A percentile compares a stretch with the other conserved stretches of the same genome.
These are phyloP conservation scores for Lamprotornis superbus DNA, from an alignment of 2,113 vertebrate genomes.

Conservation along the genomic window DNA sequence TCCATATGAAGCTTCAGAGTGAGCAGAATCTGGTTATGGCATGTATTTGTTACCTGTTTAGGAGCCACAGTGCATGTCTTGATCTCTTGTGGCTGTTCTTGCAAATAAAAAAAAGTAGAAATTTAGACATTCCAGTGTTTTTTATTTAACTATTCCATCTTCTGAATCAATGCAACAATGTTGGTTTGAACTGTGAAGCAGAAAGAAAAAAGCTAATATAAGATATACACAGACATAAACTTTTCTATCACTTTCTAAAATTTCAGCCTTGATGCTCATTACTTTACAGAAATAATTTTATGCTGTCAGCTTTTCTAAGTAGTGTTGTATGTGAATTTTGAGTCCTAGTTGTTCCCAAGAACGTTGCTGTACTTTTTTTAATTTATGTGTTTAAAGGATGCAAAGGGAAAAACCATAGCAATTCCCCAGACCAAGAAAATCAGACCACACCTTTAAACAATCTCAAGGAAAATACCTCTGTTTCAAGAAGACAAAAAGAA, in stretches of 20 bases:
- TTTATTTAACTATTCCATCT: not conserved
- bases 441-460: not conserved
- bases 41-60: not conserved
- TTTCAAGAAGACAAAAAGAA: not conserved
- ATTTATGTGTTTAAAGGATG: not conserved
- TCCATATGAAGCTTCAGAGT: not conserved
- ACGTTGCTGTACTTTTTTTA: not conserved
- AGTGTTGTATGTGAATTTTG: not conserved
- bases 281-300: not conserved
- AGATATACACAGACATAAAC: not conserved
- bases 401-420: not conserved
- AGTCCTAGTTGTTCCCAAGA: not conserved
- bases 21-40: not conserved
- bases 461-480: not conserved
- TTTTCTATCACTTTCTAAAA: not conserved
- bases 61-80: not conserved
- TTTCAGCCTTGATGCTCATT: not conserved
- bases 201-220: not conserved
- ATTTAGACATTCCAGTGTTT: not conserved
- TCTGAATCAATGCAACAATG: not conserved
- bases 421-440: not conserved
- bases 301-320: not conserved
- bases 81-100: not conserved
- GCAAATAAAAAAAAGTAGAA: not conserved
- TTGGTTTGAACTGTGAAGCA: not conserved